These are phyloP conservation scores for Falco punctatus DNA, from an alignment of 2,113 vertebrate species.

Conservation along the genomic window DNA sequence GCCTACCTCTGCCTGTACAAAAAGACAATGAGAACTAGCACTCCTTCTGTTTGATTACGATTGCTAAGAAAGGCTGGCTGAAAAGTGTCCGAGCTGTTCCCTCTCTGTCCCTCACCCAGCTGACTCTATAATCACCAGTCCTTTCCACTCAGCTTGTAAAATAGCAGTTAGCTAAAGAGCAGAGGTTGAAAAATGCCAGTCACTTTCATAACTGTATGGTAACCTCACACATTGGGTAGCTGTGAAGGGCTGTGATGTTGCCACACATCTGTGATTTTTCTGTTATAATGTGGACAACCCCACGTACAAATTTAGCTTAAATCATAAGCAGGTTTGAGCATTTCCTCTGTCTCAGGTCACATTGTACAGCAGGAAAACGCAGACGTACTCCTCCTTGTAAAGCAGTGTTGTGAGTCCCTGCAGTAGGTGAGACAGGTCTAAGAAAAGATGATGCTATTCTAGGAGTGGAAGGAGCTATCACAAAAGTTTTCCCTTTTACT, in stretches of 20 bases:
- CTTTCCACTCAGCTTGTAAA: background rate
- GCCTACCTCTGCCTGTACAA: background rate
- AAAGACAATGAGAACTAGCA: background rate
- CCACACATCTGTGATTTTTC: slow-evolving; percentile 5
- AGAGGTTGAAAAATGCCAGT: slow-evolving; percentile 36
- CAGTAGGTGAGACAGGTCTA: background rate
- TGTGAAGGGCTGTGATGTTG: background rate
- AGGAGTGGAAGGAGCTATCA: background rate
- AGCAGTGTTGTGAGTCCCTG: background rate
- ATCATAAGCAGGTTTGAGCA: background rate
- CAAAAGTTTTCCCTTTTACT: background rate
- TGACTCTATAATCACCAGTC: background rate
- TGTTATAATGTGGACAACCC: background rate
- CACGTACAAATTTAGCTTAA: background rate
- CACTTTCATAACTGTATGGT: background rate
- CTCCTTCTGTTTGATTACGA: slow-evolving; percentile 2
- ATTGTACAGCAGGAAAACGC: background rate
- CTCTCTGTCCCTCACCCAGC: background rate
- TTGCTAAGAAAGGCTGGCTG: slow-evolving; percentile 14
- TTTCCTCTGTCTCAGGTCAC: background rate
- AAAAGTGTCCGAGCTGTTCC: background rate
- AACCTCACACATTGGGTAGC: background rate
- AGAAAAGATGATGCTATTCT: background rate
- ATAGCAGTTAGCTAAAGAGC: background rate
- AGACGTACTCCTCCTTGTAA: background rate